phyloP scores from a whole-genome alignment of 2,113 vertebrate genomes.

The Corythaeola cristata region DNA sequence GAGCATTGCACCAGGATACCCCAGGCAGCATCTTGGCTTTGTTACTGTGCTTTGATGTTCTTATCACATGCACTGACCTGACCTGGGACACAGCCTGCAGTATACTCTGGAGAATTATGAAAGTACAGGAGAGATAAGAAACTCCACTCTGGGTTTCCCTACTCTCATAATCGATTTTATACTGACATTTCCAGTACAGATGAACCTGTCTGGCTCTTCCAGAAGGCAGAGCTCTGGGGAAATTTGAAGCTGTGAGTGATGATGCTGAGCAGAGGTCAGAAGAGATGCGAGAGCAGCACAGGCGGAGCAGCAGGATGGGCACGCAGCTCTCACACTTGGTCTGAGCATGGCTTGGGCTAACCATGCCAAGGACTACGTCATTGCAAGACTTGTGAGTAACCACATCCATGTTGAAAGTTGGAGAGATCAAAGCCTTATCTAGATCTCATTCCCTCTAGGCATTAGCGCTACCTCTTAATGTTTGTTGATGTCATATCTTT shows the following conservation, averaged over 20 bases:
- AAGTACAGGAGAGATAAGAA: neutral
- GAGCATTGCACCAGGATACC: neutral
- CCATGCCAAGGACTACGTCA: neutral
- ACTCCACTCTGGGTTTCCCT: neutral
- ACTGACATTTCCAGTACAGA: neutral
- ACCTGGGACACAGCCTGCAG: neutral
- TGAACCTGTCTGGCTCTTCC: neutral
- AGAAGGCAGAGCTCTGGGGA: neutral
- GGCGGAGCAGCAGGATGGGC: neutral
- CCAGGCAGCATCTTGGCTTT: neutral
- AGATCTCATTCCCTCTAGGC: neutral
- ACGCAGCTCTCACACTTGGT: accelerated
- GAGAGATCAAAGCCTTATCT: neutral
- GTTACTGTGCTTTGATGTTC: neutral
- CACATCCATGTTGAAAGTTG: neutral
- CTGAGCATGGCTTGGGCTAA: neutral
- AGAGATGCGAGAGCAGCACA: neutral
- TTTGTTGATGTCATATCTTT: neutral
- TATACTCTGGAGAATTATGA: neutral
- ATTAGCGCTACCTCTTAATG: neutral
- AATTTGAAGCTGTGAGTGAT: accelerated
- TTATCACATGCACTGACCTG: neutral
- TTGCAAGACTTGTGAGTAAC: neutral
- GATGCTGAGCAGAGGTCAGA: neutral
- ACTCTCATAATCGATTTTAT: neutral